Percentiles rank a stretch among this genome's conserved stretches.
Evolutionary conservation across 2,797 vertebrate species (phyloP).

Genomic region (Crenichthys baileyi): DNA sequence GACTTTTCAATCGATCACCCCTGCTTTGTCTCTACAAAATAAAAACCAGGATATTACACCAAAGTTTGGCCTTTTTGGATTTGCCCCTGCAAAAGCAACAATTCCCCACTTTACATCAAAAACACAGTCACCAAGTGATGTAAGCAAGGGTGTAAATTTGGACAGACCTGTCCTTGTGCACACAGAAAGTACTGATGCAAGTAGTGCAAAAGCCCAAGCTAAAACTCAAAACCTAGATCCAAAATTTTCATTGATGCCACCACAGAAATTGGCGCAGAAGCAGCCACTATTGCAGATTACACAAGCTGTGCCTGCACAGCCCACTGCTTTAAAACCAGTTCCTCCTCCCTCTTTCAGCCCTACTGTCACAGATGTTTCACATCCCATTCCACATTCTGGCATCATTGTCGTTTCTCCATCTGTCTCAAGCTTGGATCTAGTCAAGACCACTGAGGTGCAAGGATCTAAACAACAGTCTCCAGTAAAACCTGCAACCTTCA

Average conservation of each 20-base stretch:
- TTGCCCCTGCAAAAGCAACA: background rate
- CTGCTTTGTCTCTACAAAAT: conserved; percentile 44
- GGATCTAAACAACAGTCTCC: background rate
- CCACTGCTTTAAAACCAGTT: background rate
- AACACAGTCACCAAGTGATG: background rate
- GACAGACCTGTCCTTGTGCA: background rate
- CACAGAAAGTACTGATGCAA: background rate
- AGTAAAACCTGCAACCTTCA: background rate
- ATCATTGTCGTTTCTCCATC: background rate
- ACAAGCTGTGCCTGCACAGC: background rate
- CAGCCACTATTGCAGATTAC: background rate
- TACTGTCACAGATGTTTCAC: background rate
- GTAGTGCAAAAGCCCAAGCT: background rate
- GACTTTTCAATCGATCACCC: background rate
- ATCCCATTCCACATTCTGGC: background rate
- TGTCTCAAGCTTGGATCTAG: background rate
- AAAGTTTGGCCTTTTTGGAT: background rate
- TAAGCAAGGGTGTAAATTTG: background rate
- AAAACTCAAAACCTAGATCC: conserved; percentile 16
- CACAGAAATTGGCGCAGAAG: background rate
- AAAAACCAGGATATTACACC: conserved; percentile 47
- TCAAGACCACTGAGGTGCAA: background rate
- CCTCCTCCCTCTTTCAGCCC: background rate
- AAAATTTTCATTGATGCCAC: background rate
- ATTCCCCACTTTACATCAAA: background rate